Percentiles rank a stretch among this genome's conserved stretches.
Conservation (phyloP, 2,888 invertebrate genomes). For the Pollenia labialis region DNA sequence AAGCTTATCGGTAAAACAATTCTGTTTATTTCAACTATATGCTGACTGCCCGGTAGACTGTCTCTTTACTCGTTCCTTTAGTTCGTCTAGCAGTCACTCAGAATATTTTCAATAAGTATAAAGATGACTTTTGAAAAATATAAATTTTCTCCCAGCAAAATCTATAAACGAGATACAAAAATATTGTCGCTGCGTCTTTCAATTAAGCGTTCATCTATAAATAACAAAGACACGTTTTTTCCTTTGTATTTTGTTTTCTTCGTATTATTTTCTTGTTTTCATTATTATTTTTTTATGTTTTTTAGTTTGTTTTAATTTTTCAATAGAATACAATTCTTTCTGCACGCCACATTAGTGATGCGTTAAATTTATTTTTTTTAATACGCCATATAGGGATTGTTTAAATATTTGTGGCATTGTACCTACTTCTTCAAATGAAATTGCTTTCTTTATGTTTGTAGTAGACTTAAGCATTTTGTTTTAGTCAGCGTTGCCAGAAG, state of each 20-base stretch:
- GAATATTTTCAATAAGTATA: constrained; percentile 42
- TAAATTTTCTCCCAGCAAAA: constrained; percentile 45
- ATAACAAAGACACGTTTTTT: constrained; percentile 67
- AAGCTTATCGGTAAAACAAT: constrained; percentile 66
- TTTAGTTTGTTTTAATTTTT: constrained; percentile 16
- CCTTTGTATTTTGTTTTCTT: constrained; percentile 8
- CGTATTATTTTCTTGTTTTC: constrained; percentile 5
- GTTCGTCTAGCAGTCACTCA: constrained; percentile 29
- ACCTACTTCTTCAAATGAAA: background rate
- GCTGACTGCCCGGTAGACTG: constrained; percentile 3
- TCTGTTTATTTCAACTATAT: constrained; percentile 41
- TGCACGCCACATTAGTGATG: constrained; percentile 48
- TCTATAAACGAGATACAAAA: constrained; percentile 52
- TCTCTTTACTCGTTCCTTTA: constrained; percentile 5
- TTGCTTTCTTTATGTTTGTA: background rate
- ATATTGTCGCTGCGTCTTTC: constrained; percentile 50
- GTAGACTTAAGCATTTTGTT: constrained; percentile 9
- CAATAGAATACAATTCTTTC: constrained; percentile 53
- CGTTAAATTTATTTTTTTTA: constrained; percentile 8
- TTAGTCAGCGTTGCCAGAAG: too few species aligned
- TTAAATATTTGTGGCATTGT: constrained; percentile 23
- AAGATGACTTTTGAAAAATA: constrained; percentile 37
- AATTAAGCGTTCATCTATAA: constrained; percentile 61
- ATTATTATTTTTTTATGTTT: constrained; percentile 27
- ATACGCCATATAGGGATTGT: background rate